phyloP scores from a whole-genome alignment of 23 tunicate genomes.

The Ciona savignyi region DNA sequence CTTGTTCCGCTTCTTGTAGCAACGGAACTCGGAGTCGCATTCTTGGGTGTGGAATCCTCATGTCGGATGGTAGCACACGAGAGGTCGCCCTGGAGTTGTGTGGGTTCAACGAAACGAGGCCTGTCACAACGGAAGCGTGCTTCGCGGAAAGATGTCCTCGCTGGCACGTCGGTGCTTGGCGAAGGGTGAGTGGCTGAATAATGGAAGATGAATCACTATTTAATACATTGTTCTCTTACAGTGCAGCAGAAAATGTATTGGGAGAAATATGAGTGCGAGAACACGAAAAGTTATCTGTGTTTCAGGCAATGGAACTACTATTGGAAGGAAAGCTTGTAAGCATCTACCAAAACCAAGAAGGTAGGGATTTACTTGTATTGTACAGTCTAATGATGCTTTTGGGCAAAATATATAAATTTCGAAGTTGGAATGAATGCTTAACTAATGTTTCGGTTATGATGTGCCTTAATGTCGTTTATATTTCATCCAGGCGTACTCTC shows the following conservation, averaged over 20 bases:
- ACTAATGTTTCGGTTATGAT: background rate
- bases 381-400: background rate
- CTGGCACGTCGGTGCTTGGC: slow-evolving; percentile 74
- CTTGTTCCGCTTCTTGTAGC: slow-evolving; percentile 63
- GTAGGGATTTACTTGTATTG: no score
- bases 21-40: slow-evolving; percentile 49
- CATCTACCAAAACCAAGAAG: slow-evolving; percentile 32
- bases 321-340: slow-evolving; percentile 18
- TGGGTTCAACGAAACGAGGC: background rate
- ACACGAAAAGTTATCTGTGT: slow-evolving; percentile 29
- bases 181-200: slow-evolving; percentile 17
- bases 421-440: background rate
- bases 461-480: background rate
- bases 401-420: background rate
- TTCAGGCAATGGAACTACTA: slow-evolving; percentile 24
- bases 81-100: slow-evolving; percentile 56
- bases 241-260: slow-evolving; percentile 52
- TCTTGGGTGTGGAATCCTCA: slow-evolving; percentile 34
- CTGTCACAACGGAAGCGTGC: slow-evolving; percentile 29
- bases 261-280: slow-evolving; percentile 21
- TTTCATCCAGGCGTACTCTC: slow-evolving; percentile 15
- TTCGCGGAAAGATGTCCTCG: slow-evolving; percentile 38
- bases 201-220: background rate
- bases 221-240: background rate
- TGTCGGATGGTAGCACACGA: slow-evolving; percentile 48